A percentile compares a stretch with the other conserved stretches of the same genome.
Conservation (phyloP, 2,797 vertebrate species). For the Muscicapa comitata region DNA sequence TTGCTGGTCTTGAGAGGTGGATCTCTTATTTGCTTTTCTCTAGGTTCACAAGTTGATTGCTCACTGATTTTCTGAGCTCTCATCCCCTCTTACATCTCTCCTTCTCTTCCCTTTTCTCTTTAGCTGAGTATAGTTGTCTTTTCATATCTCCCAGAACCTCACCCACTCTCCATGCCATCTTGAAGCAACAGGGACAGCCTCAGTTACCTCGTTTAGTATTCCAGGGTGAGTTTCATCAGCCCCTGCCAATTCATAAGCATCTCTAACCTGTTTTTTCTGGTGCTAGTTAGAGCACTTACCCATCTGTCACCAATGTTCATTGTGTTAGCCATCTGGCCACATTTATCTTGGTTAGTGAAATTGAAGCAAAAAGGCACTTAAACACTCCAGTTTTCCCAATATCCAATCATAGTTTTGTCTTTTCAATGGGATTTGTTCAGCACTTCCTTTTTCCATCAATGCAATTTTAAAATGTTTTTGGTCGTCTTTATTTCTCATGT, state of each 20-base stretch:
- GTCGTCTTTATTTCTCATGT: neutral
- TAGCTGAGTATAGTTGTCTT: neutral
- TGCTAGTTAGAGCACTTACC: conserved; percentile 55
- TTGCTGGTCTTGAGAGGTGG: neutral
- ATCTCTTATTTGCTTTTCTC: neutral
- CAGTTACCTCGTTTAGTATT: conserved; percentile 47
- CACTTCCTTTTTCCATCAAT: neutral
- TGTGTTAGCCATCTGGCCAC: conserved; percentile 65
- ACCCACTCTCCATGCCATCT: neutral
- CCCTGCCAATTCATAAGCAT: conserved; percentile 47
- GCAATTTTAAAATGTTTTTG: neutral
- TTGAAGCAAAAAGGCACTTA: conserved; percentile 1
- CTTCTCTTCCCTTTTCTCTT: neutral
- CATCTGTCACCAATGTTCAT: conserved; percentile 60
- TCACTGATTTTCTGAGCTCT: neutral
- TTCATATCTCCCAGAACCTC: neutral
- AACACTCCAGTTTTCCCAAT: neutral
- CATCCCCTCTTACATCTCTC: neutral
- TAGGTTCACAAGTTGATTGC: neutral
- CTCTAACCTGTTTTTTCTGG: conserved; percentile 56
- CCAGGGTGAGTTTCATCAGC: conserved; percentile 34
- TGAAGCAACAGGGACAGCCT: neutral
- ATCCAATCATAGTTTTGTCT: neutral
- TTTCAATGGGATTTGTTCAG: neutral
- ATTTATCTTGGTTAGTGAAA: conserved; percentile 36